Evolutionary conservation across 2,113 vertebrate genomes (phyloP).

Genomic region (Choloepus hoffmanni): DNA sequence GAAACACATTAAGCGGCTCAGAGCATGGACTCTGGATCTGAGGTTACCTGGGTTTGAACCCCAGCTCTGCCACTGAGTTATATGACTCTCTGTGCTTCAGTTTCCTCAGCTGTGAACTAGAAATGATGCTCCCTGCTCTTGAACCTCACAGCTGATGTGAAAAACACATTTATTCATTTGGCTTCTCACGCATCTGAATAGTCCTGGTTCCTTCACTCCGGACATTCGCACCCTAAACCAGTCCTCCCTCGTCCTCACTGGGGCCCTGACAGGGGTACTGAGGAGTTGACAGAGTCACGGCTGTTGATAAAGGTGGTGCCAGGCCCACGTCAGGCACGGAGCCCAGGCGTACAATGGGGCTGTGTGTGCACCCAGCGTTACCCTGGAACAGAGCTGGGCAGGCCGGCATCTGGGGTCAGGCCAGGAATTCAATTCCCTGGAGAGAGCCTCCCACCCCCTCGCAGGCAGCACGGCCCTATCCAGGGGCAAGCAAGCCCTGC

Average conservation of each 20-base stretch:
- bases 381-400: slow-evolving; percentile 66
- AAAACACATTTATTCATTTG: not conserved
- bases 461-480: not conserved
- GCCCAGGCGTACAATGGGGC: slow-evolving; percentile 78
- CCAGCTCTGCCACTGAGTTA: not conserved
- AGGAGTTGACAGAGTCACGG: slow-evolving; percentile 45
- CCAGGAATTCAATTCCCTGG: slow-evolving; percentile 76
- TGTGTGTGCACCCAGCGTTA: slow-evolving; percentile 76
- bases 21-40: not conserved
- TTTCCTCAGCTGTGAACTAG: not conserved
- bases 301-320: slow-evolving; percentile 59
- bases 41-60: not conserved
- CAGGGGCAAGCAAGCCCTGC: not conserved
- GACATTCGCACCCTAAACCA: not conserved
- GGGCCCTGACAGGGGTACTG: slow-evolving; percentile 7
- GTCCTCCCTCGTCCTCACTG: not conserved
- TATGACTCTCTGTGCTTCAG: not conserved
- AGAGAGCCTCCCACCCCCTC: slow-evolving; percentile 52
- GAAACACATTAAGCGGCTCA: not conserved
- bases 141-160: not conserved
- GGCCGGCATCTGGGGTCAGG: slow-evolving; percentile 70
- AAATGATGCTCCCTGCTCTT: not conserved
- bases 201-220: not conserved
- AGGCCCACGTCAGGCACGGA: slow-evolving; percentile 63
- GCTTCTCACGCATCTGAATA: not conserved